Percentiles rank a stretch among this genome's conserved stretches.
Conservation (phyloP, 2,888 invertebrate species). For the Perizoma flavofasciatum region DNA sequence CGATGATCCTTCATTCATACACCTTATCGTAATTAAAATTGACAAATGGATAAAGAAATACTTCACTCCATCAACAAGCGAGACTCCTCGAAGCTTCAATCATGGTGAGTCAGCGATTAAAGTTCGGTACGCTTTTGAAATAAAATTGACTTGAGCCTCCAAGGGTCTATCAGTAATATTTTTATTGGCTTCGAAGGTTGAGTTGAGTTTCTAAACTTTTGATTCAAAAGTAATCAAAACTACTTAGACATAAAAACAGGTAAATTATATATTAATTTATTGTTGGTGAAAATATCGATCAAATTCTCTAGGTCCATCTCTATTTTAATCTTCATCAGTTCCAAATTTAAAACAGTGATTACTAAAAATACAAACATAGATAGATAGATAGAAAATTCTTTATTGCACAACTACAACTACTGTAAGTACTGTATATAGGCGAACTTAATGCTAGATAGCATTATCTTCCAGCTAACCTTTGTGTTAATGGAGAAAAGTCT, state of each 20-base stretch:
- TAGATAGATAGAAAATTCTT: no score
- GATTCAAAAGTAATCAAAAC: neutral
- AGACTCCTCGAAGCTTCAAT: conserved; percentile 48
- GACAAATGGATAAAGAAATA: conserved; percentile 61
- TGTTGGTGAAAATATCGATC: no score
- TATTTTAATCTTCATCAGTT: no score
- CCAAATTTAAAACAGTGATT: no score
- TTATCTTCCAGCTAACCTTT: no score
- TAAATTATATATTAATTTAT: no score
- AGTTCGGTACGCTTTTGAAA: conserved; percentile 37
- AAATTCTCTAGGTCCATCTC: no score
- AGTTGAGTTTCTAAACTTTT: conserved; percentile 20
- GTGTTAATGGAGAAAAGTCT: no score
- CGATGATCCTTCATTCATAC: conserved; percentile 46
- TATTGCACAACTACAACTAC: no score
- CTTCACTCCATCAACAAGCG: conserved; percentile 59
- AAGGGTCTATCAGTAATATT: conserved; percentile 23
- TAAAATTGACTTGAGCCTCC: conserved; percentile 32
- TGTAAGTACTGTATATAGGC: no score
- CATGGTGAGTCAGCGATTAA: conserved; percentile 60
- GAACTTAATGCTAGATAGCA: no score
- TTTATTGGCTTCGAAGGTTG: conserved; percentile 16
- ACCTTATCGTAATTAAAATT: conserved; percentile 63
- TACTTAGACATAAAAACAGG: neutral
- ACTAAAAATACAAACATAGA: no score